phyloP scores from a whole-genome alignment of 2,797 vertebrate genomes.

The Crenichthys baileyi region DNA sequence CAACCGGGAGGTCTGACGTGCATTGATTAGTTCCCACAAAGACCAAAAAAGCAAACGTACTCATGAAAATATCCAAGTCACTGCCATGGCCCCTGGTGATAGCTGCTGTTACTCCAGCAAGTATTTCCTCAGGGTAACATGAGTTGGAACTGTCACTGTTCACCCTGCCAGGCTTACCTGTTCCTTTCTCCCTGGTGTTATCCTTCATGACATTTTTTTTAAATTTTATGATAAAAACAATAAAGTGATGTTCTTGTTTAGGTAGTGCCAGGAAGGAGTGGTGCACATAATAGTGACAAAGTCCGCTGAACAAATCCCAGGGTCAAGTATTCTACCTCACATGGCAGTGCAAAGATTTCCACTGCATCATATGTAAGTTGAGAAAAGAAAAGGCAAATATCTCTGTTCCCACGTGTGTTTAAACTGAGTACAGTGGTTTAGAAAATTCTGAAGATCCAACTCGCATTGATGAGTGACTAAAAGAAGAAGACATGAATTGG shows the following conservation, averaged over 20 bases:
- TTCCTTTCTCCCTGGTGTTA: conserved; percentile 54
- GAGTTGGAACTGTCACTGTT: conserved; percentile 42
- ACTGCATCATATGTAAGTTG: conserved; percentile 24
- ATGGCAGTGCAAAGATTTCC: conserved; percentile 40
- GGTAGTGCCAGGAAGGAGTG: conserved; percentile 56
- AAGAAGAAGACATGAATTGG: not conserved
- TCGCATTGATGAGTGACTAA: too few relatives aligned
- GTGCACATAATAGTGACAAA: conserved; percentile 48
- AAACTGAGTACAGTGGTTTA: conserved; percentile 1
- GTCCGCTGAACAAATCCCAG: conserved; percentile 77
- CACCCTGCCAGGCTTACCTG: conserved; percentile 66
- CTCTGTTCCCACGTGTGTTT: conserved; percentile 3
- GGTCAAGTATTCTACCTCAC: conserved; percentile 63
- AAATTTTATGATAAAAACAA: conserved; percentile 47
- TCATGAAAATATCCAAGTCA: conserved; percentile 37
- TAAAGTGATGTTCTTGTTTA: conserved; percentile 56
- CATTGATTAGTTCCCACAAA: conserved; percentile 53
- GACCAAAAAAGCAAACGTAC: conserved; percentile 30
- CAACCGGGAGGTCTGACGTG: conserved; percentile 58
- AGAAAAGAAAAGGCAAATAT: conserved; percentile 18
- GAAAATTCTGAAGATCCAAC: too few relatives aligned
- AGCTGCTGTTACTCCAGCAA: conserved; percentile 46
- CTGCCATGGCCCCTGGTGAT: conserved; percentile 58
- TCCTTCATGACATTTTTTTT: conserved; percentile 66
- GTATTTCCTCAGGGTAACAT: conserved; percentile 61